Evolutionary conservation across 2,113 vertebrate genomes (phyloP).

Genomic region (Pseudorectes ferrugineus): DNA sequence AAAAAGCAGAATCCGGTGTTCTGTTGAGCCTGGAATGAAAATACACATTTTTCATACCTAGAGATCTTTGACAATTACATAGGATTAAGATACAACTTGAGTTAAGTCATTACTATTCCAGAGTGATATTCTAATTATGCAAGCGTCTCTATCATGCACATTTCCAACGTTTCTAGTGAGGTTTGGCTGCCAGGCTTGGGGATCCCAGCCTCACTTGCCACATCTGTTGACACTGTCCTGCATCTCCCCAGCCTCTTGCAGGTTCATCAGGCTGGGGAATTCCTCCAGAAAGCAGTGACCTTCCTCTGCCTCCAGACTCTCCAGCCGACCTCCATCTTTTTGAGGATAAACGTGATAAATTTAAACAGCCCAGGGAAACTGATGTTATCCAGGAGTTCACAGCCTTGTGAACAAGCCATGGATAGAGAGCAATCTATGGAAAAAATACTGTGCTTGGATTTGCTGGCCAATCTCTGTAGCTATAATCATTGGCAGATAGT

Average conservation of each 20-base stretch:
- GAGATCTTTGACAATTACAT: not conserved
- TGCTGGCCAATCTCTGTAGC: not conserved
- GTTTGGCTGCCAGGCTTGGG: not conserved
- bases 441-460: not conserved
- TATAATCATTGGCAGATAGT: not conserved
- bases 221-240: not conserved
- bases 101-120: not conserved
- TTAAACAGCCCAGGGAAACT: not conserved
- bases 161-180: not conserved
- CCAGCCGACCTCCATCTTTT: not conserved
- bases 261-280: not conserved
- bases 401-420: not conserved
- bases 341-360: not conserved
- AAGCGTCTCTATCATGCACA: not conserved
- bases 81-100: not conserved
- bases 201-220: not conserved
- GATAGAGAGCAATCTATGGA: not conserved
- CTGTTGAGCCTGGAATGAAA: not conserved
- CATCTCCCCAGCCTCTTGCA: not conserved
- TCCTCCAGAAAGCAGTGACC: not conserved
- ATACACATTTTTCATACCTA: not conserved
- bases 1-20: not conserved
- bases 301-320: not conserved
- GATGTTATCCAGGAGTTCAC: not conserved
- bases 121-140: not conserved